Evolutionary conservation across 2,113 vertebrate genomes (phyloP).

Genomic region (Pelusios castaneus): DNA sequence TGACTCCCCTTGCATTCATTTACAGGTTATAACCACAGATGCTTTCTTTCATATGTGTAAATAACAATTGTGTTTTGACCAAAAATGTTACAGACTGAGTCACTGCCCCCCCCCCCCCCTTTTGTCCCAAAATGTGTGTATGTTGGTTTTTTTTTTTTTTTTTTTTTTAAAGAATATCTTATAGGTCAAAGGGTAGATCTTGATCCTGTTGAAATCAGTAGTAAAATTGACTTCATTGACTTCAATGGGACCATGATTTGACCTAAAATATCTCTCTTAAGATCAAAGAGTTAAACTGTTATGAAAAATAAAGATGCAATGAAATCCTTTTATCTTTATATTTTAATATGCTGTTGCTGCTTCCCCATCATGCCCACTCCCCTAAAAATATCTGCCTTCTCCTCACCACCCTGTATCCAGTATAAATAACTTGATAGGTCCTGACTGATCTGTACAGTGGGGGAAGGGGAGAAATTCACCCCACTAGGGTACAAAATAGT

Average conservation of each 20-base stretch:
- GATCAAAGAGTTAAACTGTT: neutral
- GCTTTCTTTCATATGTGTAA: neutral
- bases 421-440: neutral
- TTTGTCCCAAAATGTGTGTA: no score
- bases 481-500: neutral
- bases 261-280: neutral
- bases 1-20: neutral
- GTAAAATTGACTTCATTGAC: accelerated
- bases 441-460: neutral
- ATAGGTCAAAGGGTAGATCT: neutral
- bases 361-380: no score
- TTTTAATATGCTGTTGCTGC: neutral
- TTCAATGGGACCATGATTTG: neutral
- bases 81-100: neutral
- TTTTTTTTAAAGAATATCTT: neutral
- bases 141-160: neutral
- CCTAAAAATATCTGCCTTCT: accelerated
- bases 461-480: neutral
- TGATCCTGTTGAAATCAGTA: neutral
- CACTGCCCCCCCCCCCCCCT: no score
- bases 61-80: neutral
- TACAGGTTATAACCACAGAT: neutral
- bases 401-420: neutral
- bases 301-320: neutral
- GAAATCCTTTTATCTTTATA: neutral